phyloP scores from a whole-genome alignment of 2,888 invertebrate species.

The Arge pagana region DNA sequence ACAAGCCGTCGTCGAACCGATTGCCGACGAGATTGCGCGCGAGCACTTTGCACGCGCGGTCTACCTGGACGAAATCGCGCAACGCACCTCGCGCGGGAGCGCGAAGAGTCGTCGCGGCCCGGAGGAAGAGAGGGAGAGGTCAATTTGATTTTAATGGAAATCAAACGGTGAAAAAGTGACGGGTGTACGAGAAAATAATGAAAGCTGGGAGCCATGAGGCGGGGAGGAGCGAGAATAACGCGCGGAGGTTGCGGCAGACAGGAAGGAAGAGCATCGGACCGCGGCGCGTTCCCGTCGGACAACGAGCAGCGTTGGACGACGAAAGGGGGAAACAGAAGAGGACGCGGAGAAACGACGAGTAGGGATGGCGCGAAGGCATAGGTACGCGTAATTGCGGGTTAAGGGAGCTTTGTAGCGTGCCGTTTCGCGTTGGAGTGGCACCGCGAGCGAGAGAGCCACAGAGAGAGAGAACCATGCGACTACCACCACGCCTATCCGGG shows the following conservation, averaged over 20 bases:
- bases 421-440: slow-evolving; percentile 37
- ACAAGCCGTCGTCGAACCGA: too few relatives aligned
- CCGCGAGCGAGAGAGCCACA: not conserved
- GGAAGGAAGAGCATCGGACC: slow-evolving; percentile 58
- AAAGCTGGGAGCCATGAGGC: too few relatives aligned
- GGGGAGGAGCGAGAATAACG: slow-evolving; percentile 28
- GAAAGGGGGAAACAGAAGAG: too few relatives aligned
- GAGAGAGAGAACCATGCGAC: not conserved
- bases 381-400: slow-evolving; percentile 55
- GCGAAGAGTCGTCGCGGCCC: slow-evolving; percentile 8
- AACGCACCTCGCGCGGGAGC: too few relatives aligned
- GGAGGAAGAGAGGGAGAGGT: slow-evolving; percentile 20
- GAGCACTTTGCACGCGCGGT: too few relatives aligned
- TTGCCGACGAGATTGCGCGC: too few relatives aligned
- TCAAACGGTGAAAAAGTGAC: too few relatives aligned
- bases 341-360: too few relatives aligned
- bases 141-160: slow-evolving; percentile 22
- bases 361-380: too few relatives aligned
- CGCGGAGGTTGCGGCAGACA: slow-evolving; percentile 51
- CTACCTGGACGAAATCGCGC: too few relatives aligned
- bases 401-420: slow-evolving; percentile 34
- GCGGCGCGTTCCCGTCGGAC: slow-evolving; percentile 50
- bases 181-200: too few relatives aligned
- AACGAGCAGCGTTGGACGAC: too few relatives aligned
- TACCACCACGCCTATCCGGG: not conserved